Evolutionary conservation across 2,888 invertebrate species (phyloP).

Genomic region (Trissoscelio sp.): DNA sequence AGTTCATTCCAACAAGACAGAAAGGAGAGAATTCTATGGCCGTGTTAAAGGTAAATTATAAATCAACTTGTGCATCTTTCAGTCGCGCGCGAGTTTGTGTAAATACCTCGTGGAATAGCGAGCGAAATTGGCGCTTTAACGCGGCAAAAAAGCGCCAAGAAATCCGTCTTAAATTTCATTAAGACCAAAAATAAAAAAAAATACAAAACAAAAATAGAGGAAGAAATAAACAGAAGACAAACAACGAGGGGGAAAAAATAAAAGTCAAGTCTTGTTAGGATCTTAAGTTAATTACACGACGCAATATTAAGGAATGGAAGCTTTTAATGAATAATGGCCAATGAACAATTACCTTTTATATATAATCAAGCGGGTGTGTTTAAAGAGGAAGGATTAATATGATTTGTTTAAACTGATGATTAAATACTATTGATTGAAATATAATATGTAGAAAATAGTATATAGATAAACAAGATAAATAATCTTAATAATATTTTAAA

Average conservation of each 20-base stretch:
- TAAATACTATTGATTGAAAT: too few relatives aligned
- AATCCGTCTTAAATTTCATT: conserved; percentile 57
- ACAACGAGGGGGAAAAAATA: not conserved
- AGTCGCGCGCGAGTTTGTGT: conserved; percentile 58
- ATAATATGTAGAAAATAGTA: too few relatives aligned
- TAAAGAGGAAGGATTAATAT: too few relatives aligned
- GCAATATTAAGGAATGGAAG: conserved; percentile 15
- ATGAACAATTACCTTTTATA: too few relatives aligned
- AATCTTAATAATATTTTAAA: too few relatives aligned
- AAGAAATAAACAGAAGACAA: not conserved
- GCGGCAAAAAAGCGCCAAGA: conserved; percentile 30
- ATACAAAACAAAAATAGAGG: conserved; percentile 4
- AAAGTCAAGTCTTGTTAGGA: not conserved
- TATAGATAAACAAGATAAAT: too few relatives aligned
- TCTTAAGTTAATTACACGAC: conserved; percentile 26
- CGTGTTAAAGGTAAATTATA: conserved; percentile 69
- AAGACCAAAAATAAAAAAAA: conserved; percentile 26
- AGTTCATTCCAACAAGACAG: conserved; percentile 56
- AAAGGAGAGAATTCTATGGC: conserved; percentile 54
- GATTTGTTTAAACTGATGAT: too few relatives aligned
- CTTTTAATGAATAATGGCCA: too few relatives aligned
- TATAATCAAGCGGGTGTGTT: too few relatives aligned
- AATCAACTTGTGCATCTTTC: conserved; percentile 69
- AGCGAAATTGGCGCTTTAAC: conserved; percentile 56
- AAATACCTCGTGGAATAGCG: conserved; percentile 57